A percentile compares a stretch with the other conserved stretches of the same genome.
phyloP scores from a whole-genome alignment of 2,797 vertebrate species.

The Agapornis canus region DNA sequence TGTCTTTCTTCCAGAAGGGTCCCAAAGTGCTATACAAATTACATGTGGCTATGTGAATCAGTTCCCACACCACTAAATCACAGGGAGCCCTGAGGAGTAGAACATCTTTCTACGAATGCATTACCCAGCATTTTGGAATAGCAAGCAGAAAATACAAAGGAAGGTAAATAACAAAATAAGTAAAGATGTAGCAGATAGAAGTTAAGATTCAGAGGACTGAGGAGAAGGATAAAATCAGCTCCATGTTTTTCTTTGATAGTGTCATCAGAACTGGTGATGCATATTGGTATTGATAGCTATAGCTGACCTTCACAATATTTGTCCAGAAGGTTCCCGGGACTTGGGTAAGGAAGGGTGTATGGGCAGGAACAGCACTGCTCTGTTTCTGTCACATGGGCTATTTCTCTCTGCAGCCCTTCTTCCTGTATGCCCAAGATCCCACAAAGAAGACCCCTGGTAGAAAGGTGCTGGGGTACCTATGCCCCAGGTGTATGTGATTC shows the following conservation, averaged over 20 bases:
- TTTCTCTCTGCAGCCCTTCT: neutral
- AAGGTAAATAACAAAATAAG: neutral
- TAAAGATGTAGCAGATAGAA: neutral
- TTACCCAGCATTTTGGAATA: neutral
- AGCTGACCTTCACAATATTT: neutral
- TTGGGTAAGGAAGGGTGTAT: neutral
- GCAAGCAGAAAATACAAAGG: neutral
- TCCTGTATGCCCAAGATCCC: neutral
- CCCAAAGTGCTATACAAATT: slow-evolving; percentile 49
- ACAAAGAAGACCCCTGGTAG: neutral
- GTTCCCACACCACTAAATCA: slow-evolving; percentile 41
- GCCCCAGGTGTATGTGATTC: neutral
- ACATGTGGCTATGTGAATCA: slow-evolving; percentile 18
- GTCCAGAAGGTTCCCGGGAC: neutral
- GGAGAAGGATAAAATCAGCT: neutral
- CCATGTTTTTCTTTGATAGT: neutral
- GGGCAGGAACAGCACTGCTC: neutral
- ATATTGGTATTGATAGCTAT: neutral
- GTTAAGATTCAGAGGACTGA: neutral
- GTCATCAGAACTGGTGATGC: neutral
- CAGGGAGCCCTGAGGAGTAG: neutral
- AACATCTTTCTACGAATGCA: neutral
- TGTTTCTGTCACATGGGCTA: neutral
- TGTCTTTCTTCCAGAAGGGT: slow-evolving; percentile 34
- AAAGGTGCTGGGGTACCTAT: neutral